Evolutionary conservation across 2,113 vertebrate species (phyloP).

Genomic region (Psilopsiagon aurifrons): DNA sequence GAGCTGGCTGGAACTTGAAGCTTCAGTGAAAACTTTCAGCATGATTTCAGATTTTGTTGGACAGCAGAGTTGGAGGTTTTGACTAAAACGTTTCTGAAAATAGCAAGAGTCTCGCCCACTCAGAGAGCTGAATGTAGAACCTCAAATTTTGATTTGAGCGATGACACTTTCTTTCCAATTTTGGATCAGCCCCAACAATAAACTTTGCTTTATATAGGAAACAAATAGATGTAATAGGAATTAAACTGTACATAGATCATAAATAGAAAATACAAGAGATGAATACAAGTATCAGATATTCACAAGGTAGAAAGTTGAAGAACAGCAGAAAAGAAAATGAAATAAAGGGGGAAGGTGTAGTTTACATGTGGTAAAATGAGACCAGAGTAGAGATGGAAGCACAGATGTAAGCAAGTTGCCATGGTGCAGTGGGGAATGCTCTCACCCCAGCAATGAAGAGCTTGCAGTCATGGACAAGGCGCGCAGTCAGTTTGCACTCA

Average conservation of each 20-base stretch:
- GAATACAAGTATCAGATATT: not conserved
- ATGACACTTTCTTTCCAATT: constrained; percentile 18
- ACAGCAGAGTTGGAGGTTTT: not conserved
- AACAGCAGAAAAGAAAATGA: not conserved
- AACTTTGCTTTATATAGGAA: constrained; percentile 1
- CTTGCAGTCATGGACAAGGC: not conserved
- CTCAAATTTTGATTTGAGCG: not conserved
- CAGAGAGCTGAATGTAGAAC: not conserved
- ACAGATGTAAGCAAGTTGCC: not conserved
- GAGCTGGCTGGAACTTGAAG: not conserved
- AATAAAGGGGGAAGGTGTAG: not conserved
- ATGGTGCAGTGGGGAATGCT: not conserved
- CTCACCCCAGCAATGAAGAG: not conserved
- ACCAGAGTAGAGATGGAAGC: not conserved
- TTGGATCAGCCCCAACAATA: not conserved
- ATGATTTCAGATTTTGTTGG: not conserved
- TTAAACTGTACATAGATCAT: not conserved
- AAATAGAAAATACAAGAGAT: not conserved
- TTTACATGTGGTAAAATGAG: not conserved
- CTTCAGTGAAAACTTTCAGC: not conserved
- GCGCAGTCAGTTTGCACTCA: not conserved
- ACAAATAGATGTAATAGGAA: constrained; percentile 1
- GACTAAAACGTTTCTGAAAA: constrained; percentile 25
- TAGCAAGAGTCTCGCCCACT: not conserved
- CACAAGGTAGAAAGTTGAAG: not conserved